Evolutionary conservation across 2,113 vertebrate species (phyloP).

Genomic region (Pteruthius melanotis): DNA sequence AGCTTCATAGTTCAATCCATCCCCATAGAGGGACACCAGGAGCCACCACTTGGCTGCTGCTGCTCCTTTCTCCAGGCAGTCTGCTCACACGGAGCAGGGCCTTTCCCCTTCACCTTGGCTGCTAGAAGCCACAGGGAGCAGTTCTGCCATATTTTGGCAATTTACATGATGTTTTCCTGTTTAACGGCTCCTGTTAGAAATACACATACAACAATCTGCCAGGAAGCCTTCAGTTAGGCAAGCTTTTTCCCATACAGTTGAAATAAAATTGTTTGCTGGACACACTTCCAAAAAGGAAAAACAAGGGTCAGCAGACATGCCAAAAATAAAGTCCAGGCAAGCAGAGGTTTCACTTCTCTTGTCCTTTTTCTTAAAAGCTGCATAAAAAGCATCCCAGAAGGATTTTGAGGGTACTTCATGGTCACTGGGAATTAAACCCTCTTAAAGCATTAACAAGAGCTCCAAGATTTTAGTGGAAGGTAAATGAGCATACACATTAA

Average conservation of each 20-base stretch:
- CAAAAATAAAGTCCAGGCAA: constrained; percentile 45
- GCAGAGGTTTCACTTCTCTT: constrained; percentile 25
- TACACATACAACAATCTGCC: neutral
- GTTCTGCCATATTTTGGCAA: neutral
- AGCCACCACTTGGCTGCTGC: neutral
- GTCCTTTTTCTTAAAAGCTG: constrained; percentile 50
- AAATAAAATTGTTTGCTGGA: constrained; percentile 8
- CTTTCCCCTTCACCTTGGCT: constrained; percentile 3
- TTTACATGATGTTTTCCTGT: neutral
- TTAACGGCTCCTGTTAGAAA: neutral
- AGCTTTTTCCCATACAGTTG: constrained; percentile 1
- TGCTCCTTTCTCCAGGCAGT: neutral
- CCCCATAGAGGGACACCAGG: neutral
- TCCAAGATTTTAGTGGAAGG: constrained; percentile 23
- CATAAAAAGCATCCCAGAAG: constrained; percentile 25
- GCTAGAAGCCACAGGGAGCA: neutral
- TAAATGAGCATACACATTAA: constrained; percentile 2
- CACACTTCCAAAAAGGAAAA: constrained; percentile 55
- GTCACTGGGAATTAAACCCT: neutral
- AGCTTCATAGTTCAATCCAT: constrained; percentile 34
- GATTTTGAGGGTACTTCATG: neutral
- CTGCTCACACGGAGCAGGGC: neutral
- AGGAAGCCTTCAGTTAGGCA: neutral
- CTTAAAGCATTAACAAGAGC: constrained; percentile 35
- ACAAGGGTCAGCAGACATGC: constrained; percentile 55